These are phyloP conservation scores for Gallirallus australis DNA, from an alignment of 2,797 vertebrate genomes.

Conservation along the genomic window DNA sequence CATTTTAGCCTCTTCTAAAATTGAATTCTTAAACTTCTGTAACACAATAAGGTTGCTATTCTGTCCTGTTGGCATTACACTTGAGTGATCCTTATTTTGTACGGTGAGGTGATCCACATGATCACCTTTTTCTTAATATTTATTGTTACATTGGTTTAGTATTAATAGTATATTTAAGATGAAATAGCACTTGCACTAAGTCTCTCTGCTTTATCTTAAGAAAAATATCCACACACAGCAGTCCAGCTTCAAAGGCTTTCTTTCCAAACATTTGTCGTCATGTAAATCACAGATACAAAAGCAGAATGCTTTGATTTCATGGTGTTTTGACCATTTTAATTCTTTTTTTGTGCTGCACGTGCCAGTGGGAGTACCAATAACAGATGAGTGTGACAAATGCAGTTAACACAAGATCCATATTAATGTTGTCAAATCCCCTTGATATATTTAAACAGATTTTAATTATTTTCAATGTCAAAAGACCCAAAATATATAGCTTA, in stretches of 20 bases:
- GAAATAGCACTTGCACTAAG: neutral
- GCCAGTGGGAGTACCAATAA: constrained; percentile 76
- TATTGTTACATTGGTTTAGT: neutral
- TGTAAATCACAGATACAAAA: constrained; percentile 80
- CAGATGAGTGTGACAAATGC: constrained; percentile 82
- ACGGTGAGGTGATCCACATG: neutral
- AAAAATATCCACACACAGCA: neutral
- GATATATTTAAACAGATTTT: constrained; percentile 82
- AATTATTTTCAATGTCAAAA: constrained; percentile 77
- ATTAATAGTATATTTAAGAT: neutral
- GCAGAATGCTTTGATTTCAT: constrained; percentile 81
- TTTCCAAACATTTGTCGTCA: constrained; percentile 64
- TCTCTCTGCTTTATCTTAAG: neutral
- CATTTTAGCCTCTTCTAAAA: neutral
- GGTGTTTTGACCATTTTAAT: constrained; percentile 73
- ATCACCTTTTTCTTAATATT: neutral
- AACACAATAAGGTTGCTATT: neutral
- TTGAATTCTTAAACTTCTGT: neutral
- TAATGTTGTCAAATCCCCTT: constrained; percentile 81
- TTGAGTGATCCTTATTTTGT: constrained; percentile 4
- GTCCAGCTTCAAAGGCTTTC: constrained; percentile 70
- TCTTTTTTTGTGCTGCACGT: constrained; percentile 78
- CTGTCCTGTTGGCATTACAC: neutral
- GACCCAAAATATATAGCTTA: constrained; percentile 69
- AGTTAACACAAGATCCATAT: constrained; percentile 82